These are phyloP conservation scores for Oeneis ivallda DNA, from an alignment of 2,888 invertebrate species.

Conservation along the genomic window DNA sequence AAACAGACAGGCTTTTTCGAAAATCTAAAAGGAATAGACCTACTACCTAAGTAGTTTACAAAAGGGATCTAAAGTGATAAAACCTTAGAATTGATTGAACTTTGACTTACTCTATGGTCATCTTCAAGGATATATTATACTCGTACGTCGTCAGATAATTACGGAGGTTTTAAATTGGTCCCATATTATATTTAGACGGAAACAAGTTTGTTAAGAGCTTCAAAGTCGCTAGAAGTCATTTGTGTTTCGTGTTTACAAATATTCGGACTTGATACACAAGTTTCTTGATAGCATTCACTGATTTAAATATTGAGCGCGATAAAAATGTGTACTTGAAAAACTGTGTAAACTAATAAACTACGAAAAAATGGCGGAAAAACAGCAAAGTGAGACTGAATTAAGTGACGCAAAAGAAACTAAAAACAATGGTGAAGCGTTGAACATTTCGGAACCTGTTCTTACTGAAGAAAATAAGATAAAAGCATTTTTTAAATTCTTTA, in stretches of 20 bases:
- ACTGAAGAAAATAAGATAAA: conserved; percentile 41
- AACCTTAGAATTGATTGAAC: conserved; percentile 29
- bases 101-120: conserved; percentile 37
- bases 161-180: conserved; percentile 34
- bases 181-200: conserved; percentile 36
- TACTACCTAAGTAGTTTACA: neutral
- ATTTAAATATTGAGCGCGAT: conserved; percentile 17
- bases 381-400: conserved; percentile 38
- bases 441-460: conserved; percentile 31
- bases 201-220: conserved; percentile 46
- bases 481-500: conserved; percentile 64
- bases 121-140: conserved; percentile 40
- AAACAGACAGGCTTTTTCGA: no score
- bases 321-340: conserved; percentile 14
- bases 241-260: conserved; percentile 50
- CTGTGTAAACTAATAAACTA: neutral
- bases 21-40: neutral
- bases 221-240: conserved; percentile 37
- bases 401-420: conserved; percentile 16
- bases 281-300: neutral
- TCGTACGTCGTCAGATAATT: conserved; percentile 27
- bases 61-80: neutral
- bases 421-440: conserved; percentile 26
- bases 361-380: conserved; percentile 36
- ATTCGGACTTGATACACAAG: conserved; percentile 42